A percentile compares a stretch with the other conserved stretches of the same genome.
Evolutionary conservation across 2,113 vertebrate species (phyloP).

Genomic region (Bos javanicus): DNA sequence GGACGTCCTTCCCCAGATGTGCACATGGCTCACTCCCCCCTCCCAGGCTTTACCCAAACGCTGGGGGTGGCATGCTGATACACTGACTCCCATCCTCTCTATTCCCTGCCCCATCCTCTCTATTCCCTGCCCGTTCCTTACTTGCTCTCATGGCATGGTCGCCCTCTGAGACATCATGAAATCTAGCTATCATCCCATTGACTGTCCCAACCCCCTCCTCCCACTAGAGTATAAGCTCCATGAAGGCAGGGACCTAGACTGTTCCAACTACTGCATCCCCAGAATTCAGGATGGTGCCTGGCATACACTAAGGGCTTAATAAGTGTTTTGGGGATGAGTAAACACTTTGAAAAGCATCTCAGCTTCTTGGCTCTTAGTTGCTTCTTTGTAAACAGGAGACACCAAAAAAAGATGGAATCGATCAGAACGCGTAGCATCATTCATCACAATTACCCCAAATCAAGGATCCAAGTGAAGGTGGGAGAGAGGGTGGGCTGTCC

Average conservation of each 20-base stretch:
- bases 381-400: not conserved
- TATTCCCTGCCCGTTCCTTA: not conserved
- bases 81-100: too few species aligned
- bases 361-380: not conserved
- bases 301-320: too few species aligned
- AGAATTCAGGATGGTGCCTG: not conserved
- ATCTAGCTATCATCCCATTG: not conserved
- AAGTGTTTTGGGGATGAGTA: not conserved
- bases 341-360: not conserved
- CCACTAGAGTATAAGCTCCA: fast-evolving
- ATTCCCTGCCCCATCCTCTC: not conserved
- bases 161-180: not conserved
- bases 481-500: fast-evolving
- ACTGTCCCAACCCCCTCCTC: not conserved
- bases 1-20: fast-evolving
- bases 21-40: too few species aligned
- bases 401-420: not conserved
- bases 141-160: not conserved
- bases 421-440: fast-evolving
- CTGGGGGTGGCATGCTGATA: too few species aligned
- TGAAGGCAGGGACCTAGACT: not conserved
- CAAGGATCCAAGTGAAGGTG: fast-evolving
- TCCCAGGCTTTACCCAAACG: not conserved
- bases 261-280: fast-evolving
- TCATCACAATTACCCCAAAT: not conserved